Evolutionary conservation across 2,888 invertebrate species (phyloP).

Genomic region (Sesia apiformis): DNA sequence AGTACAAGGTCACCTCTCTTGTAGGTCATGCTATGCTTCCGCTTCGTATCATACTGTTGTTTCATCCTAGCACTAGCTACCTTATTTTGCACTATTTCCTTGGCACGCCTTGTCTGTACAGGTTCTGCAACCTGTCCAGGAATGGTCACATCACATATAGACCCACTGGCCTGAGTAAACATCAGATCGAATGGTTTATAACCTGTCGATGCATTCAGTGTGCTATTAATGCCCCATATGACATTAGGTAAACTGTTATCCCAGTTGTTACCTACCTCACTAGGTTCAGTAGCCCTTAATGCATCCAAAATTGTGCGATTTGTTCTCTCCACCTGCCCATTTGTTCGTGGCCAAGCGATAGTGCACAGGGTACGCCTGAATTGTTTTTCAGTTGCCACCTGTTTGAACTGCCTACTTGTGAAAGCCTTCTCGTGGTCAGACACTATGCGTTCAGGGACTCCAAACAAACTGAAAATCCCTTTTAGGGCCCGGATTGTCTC

Average conservation of each 20-base stretch:
- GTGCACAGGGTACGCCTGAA: conserved; percentile 1
- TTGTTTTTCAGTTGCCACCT: background rate
- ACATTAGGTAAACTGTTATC: background rate
- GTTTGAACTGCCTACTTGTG: background rate
- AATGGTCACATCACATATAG: background rate
- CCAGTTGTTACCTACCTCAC: background rate
- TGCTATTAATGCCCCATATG: conserved; percentile 1
- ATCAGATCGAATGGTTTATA: conserved; percentile 1
- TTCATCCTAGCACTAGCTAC: conserved; percentile 1
- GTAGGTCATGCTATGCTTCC: background rate
- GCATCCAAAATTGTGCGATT: conserved; percentile 3
- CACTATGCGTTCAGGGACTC: conserved; percentile 1
- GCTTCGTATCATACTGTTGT: conserved; percentile 1
- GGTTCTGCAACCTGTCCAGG: background rate
- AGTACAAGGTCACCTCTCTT: conserved; percentile 4
- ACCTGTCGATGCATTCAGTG: background rate
- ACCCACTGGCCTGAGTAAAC: background rate
- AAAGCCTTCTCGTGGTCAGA: conserved; percentile 1
- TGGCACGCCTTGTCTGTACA: background rate
- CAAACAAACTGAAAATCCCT: background rate
- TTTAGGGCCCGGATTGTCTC: background rate
- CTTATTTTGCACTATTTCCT: background rate
- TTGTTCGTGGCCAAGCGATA: conserved; percentile 2
- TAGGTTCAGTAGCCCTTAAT: conserved; percentile 1
- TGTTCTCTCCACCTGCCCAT: conserved; percentile 3